Percentiles rank a stretch among this genome's conserved stretches.
These are phyloP conservation scores for Mesopsocus fuscifrons DNA, from an alignment of 2,888 invertebrate species.

Conservation along the genomic window DNA sequence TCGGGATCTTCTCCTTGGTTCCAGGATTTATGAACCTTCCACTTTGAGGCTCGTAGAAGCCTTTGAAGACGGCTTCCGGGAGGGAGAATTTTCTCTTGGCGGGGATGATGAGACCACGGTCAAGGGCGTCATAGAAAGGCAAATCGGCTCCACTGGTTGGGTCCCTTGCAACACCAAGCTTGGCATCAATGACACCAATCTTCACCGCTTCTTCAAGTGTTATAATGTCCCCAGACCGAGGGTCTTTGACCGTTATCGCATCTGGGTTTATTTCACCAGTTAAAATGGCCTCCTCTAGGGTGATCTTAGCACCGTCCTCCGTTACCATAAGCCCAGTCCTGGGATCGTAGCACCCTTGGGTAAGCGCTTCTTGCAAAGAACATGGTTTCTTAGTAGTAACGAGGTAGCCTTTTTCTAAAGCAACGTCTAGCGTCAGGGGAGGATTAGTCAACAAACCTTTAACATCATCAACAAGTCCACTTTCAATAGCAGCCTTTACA, in stretches of 20 bases:
- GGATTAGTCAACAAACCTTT: conserved; percentile 50
- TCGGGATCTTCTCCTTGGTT: conserved; percentile 58
- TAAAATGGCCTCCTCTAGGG: conserved; percentile 53
- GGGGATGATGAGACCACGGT: conserved; percentile 61
- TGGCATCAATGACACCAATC: conserved; percentile 54
- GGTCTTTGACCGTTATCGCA: conserved; percentile 60
- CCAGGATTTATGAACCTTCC: conserved; percentile 65
- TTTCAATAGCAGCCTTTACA: conserved; percentile 47
- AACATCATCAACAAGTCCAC: conserved; percentile 47
- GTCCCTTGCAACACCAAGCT: conserved; percentile 60
- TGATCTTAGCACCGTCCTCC: conserved; percentile 41
- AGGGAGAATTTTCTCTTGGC: conserved; percentile 66
- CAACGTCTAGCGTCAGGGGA: conserved; percentile 50
- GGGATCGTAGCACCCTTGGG: conserved; percentile 60
- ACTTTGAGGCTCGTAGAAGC: conserved; percentile 69
- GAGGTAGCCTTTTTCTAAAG: conserved; percentile 61
- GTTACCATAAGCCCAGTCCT: conserved; percentile 51
- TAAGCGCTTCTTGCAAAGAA: conserved; percentile 65
- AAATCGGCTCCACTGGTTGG: conserved; percentile 53
- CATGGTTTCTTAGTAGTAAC: conserved; percentile 60
- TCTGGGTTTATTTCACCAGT: conserved; percentile 56
- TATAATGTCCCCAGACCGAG: conserved; percentile 59
- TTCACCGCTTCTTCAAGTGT: conserved; percentile 61
- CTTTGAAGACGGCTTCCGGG: conserved; percentile 78
- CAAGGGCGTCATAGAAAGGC: conserved; percentile 64